Percentiles rank a stretch among this genome's conserved stretches.
Evolutionary conservation across 2,888 invertebrate species (phyloP).

Genomic region (Rhagonycha lutea): DNA sequence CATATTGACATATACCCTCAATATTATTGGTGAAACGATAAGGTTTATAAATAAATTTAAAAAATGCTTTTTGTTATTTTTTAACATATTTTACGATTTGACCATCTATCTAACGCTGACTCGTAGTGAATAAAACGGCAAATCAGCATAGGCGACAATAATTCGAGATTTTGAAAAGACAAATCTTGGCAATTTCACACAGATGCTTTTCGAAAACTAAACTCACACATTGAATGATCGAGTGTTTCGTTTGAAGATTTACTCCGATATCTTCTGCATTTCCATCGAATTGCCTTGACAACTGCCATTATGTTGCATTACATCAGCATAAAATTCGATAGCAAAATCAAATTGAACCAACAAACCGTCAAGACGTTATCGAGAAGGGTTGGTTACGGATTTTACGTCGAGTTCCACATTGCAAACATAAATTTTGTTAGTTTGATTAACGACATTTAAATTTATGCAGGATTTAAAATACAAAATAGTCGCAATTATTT

Average conservation of each 20-base stretch:
- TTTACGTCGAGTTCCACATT: neutral
- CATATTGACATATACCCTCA: too few species aligned
- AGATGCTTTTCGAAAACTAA: constrained; percentile 23
- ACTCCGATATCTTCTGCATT: constrained; percentile 5
- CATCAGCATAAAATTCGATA: constrained; percentile 19
- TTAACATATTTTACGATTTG: neutral
- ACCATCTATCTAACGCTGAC: constrained; percentile 23
- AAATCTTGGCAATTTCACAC: constrained; percentile 31
- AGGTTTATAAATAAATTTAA: neutral
- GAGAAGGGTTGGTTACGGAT: neutral
- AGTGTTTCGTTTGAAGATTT: constrained; percentile 19
- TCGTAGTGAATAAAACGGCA: constrained; percentile 22
- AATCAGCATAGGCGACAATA: constrained; percentile 28
- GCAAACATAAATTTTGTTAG: neutral
- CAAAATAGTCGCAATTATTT: neutral
- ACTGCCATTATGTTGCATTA: constrained; percentile 22
- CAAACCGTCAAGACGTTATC: neutral
- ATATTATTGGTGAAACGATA: neutral
- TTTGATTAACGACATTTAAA: neutral
- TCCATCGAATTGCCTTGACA: constrained; percentile 16
- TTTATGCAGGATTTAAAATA: neutral
- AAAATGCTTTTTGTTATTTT: neutral
- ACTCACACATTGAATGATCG: constrained; percentile 28
- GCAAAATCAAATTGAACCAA: constrained; percentile 7
- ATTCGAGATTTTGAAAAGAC: constrained; percentile 22